Conservation (phyloP, 2,113 vertebrate species). For the Felis chaus region DNA sequence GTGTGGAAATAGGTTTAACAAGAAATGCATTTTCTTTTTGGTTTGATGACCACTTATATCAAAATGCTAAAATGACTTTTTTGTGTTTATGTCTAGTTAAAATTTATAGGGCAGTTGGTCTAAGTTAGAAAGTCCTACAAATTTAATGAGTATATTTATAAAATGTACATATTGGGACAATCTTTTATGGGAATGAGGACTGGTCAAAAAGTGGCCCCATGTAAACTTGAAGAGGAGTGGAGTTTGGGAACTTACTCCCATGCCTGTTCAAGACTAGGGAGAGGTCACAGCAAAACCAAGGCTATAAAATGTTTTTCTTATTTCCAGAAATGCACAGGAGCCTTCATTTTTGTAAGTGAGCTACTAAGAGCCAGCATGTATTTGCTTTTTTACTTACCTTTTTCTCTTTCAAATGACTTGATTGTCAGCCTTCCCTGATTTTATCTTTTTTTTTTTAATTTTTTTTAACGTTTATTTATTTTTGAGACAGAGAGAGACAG, state of each 20-base stretch:
- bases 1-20: slow-evolving; percentile 76
- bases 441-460: neutral
- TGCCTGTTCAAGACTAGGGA: neutral
- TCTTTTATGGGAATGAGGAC: slow-evolving; percentile 75
- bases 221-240: slow-evolving; percentile 69
- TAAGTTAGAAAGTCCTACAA: slow-evolving; percentile 84
- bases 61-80: slow-evolving; percentile 80
- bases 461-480: too few species aligned
- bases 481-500: too few species aligned
- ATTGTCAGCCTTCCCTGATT: neutral
- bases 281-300: slow-evolving; percentile 7
- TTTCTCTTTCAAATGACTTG: neutral
- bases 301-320: slow-evolving; percentile 46
- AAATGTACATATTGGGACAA: slow-evolving; percentile 74
- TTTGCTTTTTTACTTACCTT: neutral
- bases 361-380: neutral
- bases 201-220: slow-evolving; percentile 74
- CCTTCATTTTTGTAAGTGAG: slow-evolving; percentile 50
- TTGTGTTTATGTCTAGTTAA: slow-evolving; percentile 79
- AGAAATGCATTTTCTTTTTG: slow-evolving; percentile 83
- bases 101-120: slow-evolving; percentile 81
- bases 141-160: slow-evolving; percentile 79
- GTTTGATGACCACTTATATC: slow-evolving; percentile 80
- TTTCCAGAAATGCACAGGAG: slow-evolving; percentile 13
- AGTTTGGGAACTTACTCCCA: slow-evolving; percentile 52